Base-by-base conservation (phyloP, 2,797 vertebrate genomes). In the Stomatorhinus walkeri region DNA sequence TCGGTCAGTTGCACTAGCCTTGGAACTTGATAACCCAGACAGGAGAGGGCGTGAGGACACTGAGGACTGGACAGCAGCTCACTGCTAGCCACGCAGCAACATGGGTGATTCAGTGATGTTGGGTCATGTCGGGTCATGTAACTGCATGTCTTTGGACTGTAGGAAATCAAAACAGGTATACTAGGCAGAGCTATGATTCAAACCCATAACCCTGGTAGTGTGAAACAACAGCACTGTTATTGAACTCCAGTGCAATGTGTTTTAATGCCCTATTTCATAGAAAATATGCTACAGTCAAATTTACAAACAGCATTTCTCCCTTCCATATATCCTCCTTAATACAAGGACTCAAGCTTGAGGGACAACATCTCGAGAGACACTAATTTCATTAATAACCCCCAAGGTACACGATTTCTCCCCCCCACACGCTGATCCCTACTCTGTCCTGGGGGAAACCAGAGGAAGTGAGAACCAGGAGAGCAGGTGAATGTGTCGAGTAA, bases 301-400 rank as follows among this genome's bases (percentile, higher is more conserved):
- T 84, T 22, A 14, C 46, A 49, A 48, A 12, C 6, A 84, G 46
- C n/a, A 51, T 49, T 40, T 19, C 19, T 36, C 49, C 85, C 54
- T 32, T 56, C 85, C 51, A 14, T 4, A 16, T 56, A n/a, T 32
- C 51, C 14, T 19, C 49, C 24, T 32, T 56, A 52, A 52, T 86
- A 52, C 19, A 36, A 36, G 5, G 28, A 36, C 61, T 64, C 24
- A 68, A 43, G 7, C 36, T 14, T 40, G 16, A n/a, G 76, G 54
- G 76, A 24, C 24, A 28, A 7, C 0, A 87, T 46, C 87, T 88
- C 81, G 59, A 59, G 64, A 72, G 87, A 59, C 64, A 85, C 3
- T 61, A 10, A 76, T 64, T 85, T 85, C 56, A 89, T 85, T 89
- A 86, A 89, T 85, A 40, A 90, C 52, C 83, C 46, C 40, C 22